These are phyloP conservation scores for Nasonia vitripennis DNA, from an alignment of 1,140 invertebrate genomes.

Conservation along the genomic window DNA sequence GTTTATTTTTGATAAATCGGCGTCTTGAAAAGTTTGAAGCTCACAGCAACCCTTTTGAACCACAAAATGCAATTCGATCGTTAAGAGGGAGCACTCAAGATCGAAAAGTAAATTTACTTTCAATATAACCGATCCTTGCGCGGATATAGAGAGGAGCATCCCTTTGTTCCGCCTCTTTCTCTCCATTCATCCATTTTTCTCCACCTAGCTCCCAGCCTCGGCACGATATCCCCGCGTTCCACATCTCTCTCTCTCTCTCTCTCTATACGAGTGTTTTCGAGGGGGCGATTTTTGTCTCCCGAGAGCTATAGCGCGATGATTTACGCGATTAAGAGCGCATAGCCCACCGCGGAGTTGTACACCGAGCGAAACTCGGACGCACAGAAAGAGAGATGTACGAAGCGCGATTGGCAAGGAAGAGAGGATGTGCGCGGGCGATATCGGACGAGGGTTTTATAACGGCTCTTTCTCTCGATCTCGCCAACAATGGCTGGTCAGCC, in stretches of 20 bases:
- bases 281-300: not conserved
- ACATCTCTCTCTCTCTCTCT: not conserved
- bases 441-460: constrained; percentile 38
- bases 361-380: not conserved
- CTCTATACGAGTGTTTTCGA: not conserved
- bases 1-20: too few species aligned
- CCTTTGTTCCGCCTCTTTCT: not conserved
- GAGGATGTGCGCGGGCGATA: too few species aligned
- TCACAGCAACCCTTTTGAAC: too few species aligned
- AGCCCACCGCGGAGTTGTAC: not conserved
- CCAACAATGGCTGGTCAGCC: constrained; percentile 55
- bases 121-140: not conserved
- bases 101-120: not conserved
- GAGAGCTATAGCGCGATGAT: not conserved
- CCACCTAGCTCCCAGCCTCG: too few species aligned
- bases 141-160: too few species aligned
- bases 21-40: too few species aligned
- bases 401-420: not conserved
- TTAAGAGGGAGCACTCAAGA: too few species aligned
- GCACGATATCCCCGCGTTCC: not conserved
- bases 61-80: too few species aligned
- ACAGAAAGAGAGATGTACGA: not conserved
- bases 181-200: not conserved
- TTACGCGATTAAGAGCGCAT: not conserved
- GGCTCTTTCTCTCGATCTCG: constrained; percentile 45